Conservation (phyloP, 2,888 invertebrate species). For the Papilio demoleus region DNA sequence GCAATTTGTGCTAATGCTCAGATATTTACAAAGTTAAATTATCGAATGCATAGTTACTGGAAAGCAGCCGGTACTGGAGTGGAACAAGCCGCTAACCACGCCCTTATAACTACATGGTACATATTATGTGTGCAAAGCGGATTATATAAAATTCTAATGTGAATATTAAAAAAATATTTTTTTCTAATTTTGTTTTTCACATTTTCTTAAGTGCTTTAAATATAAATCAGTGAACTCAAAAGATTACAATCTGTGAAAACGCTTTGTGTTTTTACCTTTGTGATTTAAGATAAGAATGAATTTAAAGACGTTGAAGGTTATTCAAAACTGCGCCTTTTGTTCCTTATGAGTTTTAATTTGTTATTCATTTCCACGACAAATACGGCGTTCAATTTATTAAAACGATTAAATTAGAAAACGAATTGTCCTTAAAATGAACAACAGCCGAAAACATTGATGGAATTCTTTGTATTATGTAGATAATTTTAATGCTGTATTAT, state of each 20-base stretch:
- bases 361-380: slow-evolving; percentile 20
- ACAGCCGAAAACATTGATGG: background rate
- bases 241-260: slow-evolving; percentile 14
- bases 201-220: slow-evolving; percentile 8
- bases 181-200: background rate
- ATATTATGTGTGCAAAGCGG: slow-evolving; percentile 39
- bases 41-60: slow-evolving; percentile 47
- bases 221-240: slow-evolving; percentile 5
- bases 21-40: slow-evolving; percentile 43
- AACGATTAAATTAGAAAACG: slow-evolving; percentile 8
- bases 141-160: too few species aligned
- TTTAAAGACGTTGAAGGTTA: slow-evolving; percentile 16
- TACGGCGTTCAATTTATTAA: slow-evolving; percentile 12
- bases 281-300: slow-evolving; percentile 15
- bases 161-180: too few species aligned
- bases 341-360: slow-evolving; percentile 14
- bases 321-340: slow-evolving; percentile 8
- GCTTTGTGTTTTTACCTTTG: slow-evolving; percentile 20
- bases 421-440: slow-evolving; percentile 10
- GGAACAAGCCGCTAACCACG: slow-evolving; percentile 58
- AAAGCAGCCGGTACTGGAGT: slow-evolving; percentile 57
- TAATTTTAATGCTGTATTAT: slow-evolving; percentile 24
- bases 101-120: slow-evolving; percentile 51
- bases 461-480: slow-evolving; percentile 13
- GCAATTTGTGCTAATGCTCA: slow-evolving; percentile 27